These are phyloP conservation scores for Lagodon rhomboides DNA, from an alignment of 2,797 vertebrate species.

Conservation along the genomic window DNA sequence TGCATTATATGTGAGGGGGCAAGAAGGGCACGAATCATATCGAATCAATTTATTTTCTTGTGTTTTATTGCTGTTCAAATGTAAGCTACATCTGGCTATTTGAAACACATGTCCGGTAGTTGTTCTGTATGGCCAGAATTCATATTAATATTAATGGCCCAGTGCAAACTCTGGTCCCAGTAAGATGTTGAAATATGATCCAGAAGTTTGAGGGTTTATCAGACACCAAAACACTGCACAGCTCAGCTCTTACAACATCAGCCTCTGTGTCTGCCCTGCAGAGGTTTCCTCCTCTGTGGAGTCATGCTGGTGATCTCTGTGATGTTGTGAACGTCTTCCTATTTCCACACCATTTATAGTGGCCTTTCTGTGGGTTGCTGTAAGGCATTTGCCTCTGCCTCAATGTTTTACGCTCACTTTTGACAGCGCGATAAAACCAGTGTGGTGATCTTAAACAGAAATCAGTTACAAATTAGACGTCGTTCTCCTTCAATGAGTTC, in stretches of 20 bases:
- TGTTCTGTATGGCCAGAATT: no score
- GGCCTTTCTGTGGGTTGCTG: slow-evolving; percentile 29
- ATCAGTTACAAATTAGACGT: neutral
- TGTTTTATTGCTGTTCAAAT: no score
- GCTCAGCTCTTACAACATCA: slow-evolving; percentile 14
- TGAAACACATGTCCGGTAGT: no score
- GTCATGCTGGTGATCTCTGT: slow-evolving; percentile 37
- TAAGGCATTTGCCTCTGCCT: slow-evolving; percentile 37
- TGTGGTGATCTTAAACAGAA: neutral
- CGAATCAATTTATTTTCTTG: no score
- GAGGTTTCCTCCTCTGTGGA: slow-evolving; percentile 30
- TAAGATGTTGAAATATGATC: neutral
- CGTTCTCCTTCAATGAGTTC: neutral
- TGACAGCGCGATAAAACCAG: slow-evolving; percentile 28
- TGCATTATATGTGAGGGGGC: no score
- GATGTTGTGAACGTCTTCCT: slow-evolving; percentile 40
- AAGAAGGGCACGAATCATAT: no score
- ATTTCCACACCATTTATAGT: slow-evolving; percentile 33
- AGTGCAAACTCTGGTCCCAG: neutral
- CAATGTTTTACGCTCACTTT: slow-evolving; percentile 23
- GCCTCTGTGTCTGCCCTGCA: slow-evolving; percentile 9
- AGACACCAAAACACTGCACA: no score
- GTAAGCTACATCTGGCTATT: no score
- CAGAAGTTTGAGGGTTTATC: neutral
- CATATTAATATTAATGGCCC: no score